Conservation (phyloP, 2,113 vertebrate species). For the Oreochromis tanganicae region DNA sequence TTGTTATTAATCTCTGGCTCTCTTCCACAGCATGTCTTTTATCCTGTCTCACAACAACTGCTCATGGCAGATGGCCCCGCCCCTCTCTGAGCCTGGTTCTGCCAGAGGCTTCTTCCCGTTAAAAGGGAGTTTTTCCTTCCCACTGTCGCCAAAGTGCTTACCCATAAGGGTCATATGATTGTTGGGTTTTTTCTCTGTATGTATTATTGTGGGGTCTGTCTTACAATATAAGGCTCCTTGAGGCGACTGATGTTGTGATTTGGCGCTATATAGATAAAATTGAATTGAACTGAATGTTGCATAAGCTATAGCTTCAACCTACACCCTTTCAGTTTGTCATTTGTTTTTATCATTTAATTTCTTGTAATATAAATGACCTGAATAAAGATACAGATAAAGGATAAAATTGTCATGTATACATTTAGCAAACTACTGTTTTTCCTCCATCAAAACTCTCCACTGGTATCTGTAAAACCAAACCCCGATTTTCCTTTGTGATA, state of each 20-base stretch:
- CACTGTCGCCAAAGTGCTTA: accelerated
- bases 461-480: background rate
- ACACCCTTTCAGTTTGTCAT: background rate
- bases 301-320: background rate
- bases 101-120: background rate
- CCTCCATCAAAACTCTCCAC: background rate
- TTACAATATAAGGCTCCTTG: too few relatives aligned
- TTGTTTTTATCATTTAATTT: background rate
- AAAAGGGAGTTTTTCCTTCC: background rate
- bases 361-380: background rate
- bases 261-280: background rate
- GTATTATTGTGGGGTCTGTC: too few relatives aligned
- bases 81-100: background rate
- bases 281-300: background rate
- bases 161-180: too few relatives aligned
- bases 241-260: too few relatives aligned
- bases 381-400: background rate
- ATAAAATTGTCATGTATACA: background rate
- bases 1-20: background rate
- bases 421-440: background rate
- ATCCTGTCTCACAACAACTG: background rate
- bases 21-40: background rate
- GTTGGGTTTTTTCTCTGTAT: too few relatives aligned
- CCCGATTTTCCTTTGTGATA: background rate
- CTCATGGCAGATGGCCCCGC: background rate